Conservation (phyloP, 2,113 vertebrate species). For the Tricholaema leucomelas region DNA sequence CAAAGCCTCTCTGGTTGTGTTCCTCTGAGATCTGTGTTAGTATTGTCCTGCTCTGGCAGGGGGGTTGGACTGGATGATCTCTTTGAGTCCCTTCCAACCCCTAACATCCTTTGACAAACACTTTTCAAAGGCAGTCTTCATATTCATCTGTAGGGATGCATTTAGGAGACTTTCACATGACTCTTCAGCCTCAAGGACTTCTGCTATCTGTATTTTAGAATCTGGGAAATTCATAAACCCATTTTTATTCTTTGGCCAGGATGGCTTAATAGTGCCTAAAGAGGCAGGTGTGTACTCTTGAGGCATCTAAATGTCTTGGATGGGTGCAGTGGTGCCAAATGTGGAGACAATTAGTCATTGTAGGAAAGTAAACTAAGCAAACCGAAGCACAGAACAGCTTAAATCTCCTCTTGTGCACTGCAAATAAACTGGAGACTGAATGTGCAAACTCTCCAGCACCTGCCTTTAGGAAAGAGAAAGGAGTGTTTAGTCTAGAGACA, state of each 20-base stretch:
- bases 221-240: background rate
- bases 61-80: no score
- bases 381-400: background rate
- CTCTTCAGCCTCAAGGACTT: background rate
- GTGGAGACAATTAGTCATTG: background rate
- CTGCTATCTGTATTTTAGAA: background rate
- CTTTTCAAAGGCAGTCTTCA: background rate
- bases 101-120: background rate
- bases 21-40: no score
- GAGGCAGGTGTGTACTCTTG: background rate
- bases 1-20: no score
- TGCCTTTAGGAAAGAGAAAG: background rate
- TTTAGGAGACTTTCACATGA: background rate
- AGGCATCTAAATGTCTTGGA: background rate
- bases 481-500: constrained; percentile 58
- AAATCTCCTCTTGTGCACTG: background rate
- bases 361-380: background rate
- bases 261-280: background rate
- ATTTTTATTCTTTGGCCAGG: background rate
- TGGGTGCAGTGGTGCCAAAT: background rate
- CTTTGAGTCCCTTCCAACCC: no score
- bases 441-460: background rate
- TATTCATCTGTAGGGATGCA: background rate
- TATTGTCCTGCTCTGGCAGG: no score
- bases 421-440: constrained; percentile 38